Evolutionary conservation across 2,797 vertebrate genomes (phyloP), one percentile per base, ranked within the genome.

Genomic region (Phalloptychus januarius): DNA sequence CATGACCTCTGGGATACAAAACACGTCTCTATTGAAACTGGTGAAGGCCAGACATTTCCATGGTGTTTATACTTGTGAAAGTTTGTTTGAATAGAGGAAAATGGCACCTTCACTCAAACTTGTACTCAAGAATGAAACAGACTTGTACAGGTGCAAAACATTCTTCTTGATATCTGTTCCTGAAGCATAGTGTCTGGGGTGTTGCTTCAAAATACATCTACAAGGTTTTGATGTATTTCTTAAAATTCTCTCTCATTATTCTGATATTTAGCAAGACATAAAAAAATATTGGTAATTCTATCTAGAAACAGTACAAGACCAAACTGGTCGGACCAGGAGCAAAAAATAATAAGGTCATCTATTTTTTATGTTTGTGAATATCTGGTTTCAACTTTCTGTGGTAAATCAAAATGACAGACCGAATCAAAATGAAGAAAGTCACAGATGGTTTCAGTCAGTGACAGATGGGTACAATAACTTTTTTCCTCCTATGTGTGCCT

Each of bases 371-470:
- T 67, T 25, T 67, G 36, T 67, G 36, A 25, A 40, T 25, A 40
- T 67, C 36, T 40, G 20, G 36, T 25, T 67, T 40, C 36, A 67
- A 40, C 36, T 13, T 23, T 11, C 4, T 40, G 63, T 67, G 13
- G 33, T 23, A 12, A 40, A 40, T 40, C 40, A 71, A 77, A 86
- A 81, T 23, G 15, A 84, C 61, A 15, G 44, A 65, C 75, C 78
- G 79, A 65, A 86, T 58, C n/a, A 11, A 58, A 69, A 58, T 54
- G 83, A 86, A 79, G 79, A 20, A 69, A 75, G 84, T 83, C 72
- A 28, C 87, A 93, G 86, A 91, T 93, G 90, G 86, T 89, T 92
- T 85, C 56, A 74, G 72, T 90, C 78, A 38, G n/a, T 73, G 80
- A 83, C 89, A 92, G 89, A 91, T 88, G 89, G 89, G 75, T 81